Evolutionary conservation across 2,888 invertebrate genomes (phyloP).

Genomic region (Adelognathus sp.): DNA sequence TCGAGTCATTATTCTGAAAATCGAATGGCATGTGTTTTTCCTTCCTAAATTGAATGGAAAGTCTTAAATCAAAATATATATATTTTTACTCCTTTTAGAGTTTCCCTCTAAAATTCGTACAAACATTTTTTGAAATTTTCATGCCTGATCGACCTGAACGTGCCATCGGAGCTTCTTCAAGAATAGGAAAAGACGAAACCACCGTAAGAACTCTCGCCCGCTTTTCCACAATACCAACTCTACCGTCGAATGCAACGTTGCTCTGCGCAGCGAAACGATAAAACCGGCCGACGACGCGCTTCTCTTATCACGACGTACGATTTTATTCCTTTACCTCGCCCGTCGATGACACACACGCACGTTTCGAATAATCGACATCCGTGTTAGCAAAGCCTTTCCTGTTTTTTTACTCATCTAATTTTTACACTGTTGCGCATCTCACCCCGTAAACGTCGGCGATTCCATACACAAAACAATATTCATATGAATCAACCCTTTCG

Average conservation of each 20-base stretch:
- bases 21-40: no score
- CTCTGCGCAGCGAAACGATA: neutral
- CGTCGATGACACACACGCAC: constrained; percentile 17
- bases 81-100: no score
- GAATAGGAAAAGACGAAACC: neutral
- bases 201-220: constrained; percentile 54
- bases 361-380: constrained; percentile 54
- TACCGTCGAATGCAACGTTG: constrained; percentile 43
- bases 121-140: no score
- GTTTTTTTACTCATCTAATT: constrained; percentile 20
- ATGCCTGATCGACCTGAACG: no score
- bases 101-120: no score
- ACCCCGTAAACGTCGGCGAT: constrained; percentile 58
- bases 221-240: constrained; percentile 47
- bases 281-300: constrained; percentile 53
- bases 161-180: no score
- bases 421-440: constrained; percentile 39
- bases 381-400: constrained; percentile 49
- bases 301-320: constrained; percentile 22
- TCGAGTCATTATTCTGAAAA: no score
- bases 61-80: no score
- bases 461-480: neutral
- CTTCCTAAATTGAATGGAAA: no score
- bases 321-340: constrained; percentile 28
- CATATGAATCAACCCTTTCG: neutral